phyloP scores from a whole-genome alignment of 1,140 invertebrate genomes.

The Yoshiicerus persimilis region DNA sequence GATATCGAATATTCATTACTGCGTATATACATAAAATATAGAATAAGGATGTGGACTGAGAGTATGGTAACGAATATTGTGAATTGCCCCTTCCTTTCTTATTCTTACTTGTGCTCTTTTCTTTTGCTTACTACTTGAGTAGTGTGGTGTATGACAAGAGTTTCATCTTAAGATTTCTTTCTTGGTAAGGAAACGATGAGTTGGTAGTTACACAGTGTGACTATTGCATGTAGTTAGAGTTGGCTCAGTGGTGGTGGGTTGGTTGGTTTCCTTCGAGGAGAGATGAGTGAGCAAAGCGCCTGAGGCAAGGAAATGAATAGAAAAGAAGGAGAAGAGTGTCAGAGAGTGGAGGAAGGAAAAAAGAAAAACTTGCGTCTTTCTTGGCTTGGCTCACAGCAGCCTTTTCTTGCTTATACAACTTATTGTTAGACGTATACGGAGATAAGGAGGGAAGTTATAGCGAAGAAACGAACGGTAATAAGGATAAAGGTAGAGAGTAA shows the following conservation, averaged over 20 bases:
- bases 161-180: conserved; percentile 6
- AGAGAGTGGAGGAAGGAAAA: conserved; percentile 19
- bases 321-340: conserved; percentile 12
- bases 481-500: neutral
- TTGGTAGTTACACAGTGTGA: neutral
- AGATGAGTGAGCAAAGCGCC: conserved; percentile 15
- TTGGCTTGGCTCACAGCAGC: conserved; percentile 13
- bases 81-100: neutral
- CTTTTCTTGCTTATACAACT: neutral
- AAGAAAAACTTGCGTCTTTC: conserved; percentile 20
- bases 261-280: neutral
- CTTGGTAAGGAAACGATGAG: conserved; percentile 18
- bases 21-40: neutral
- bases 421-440: neutral
- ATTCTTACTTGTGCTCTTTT: conserved; percentile 20
- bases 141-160: conserved; percentile 10
- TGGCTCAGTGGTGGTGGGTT: neutral
- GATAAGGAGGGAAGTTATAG: neutral
- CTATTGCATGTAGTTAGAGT: neutral
- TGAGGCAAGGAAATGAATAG: conserved; percentile 16
- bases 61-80: neutral
- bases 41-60: neutral
- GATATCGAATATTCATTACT: neutral
- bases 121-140: conserved; percentile 12
- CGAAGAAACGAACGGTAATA: neutral